Base-by-base conservation (phyloP, 2,888 invertebrate species). In the Smittia sp. region DNA sequence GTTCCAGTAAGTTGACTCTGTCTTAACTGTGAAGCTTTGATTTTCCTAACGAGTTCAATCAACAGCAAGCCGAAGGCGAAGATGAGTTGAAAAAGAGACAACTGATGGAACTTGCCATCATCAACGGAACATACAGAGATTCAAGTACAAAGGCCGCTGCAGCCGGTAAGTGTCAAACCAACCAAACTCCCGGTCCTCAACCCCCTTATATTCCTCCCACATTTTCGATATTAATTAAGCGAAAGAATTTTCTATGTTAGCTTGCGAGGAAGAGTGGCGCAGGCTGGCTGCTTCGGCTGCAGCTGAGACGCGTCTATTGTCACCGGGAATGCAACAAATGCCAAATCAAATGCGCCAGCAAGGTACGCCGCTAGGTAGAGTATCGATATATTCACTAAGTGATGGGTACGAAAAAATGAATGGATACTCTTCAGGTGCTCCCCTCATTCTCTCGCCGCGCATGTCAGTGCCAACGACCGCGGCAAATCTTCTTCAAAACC, bases 51-150 rank as follows among this genome's bases (percentile, higher is more conserved):
- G 22, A 22, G n/a, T 41, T 70, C 7, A 1, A 15, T 25, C 24
- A 25, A 77, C 85, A 91, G 89, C 91, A 99, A 97, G 97, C 98
- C 76, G 99, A 99, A 84, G 99, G 99, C 76, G 99, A 99, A 87
- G 99, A 99, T 85, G 99, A 99, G 84, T 86, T 99, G 81, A 99
- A 99, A 88, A 98, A 99, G 85, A 90, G 98, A 82, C 99, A 99
- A 85, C 87, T 99, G 79, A 99, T 99, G 98, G 99, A 99, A 85
- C 87, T 99, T 82, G 99, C 99, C 80, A 99, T 99, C 80, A 98
- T 99, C 82, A 99, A 99, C 83, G 99, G 99, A 82, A 99, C 99
- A 74, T 99, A 98, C 87, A 90, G 98, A 82, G 97, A 98, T 84
- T 95, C 95, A 75, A 94, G 93, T 82, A 87, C 92, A 78, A 95